Base-by-base conservation (phyloP, 1,140 invertebrate species). In the Zaprionus ghesquierei region DNA sequence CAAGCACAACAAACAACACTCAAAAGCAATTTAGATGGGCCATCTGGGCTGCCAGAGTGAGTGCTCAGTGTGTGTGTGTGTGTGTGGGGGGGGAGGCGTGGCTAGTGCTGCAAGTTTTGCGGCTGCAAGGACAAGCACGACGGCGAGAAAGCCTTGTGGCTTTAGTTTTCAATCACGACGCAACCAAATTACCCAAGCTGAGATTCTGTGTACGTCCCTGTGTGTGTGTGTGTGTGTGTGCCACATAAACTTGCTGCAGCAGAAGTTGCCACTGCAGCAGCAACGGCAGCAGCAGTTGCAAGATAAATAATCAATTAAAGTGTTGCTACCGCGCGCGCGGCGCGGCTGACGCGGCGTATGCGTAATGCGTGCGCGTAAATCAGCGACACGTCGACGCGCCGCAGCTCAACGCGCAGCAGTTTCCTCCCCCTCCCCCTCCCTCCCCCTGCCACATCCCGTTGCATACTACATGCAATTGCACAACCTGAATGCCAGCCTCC, bases 231-330 rank as follows among this genome's bases (percentile, higher is more conserved):
- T 35, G 12, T 38, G 35, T 41, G 58, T 60, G 58, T 46, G 15
- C 6, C 46, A 18, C 44, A 60, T 60, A 33, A 60, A 60, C 25
- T 49, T 61, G 25, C 49, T 27, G 29, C 41, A 58, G 25, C 44
- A 31, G 41, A 38, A 53, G 22, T 8, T 15, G 35, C n/a, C n/a
- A 15, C 35, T 9, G 27, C 35, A 35, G 18, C 25, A 9, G 41
- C 25, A 53, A 44, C 51, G 3, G 23, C 18, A 35, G 41, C 49
- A 51, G 9, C 35, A 10, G 15, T 54, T 35, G 63, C 64, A 73
- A 80, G 69, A 80, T 80, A 85, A 70, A 84, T 75, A 85, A 86
- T 85, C 81, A 85, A 85, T 85, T 86, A 86, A 85, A 77, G 59
- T 70, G 69, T 74, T 70, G 61, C 49, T 33, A 73, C 35, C 68